Conservation (phyloP, 2,113 vertebrate species). For the Tachysurus vachellii region DNA sequence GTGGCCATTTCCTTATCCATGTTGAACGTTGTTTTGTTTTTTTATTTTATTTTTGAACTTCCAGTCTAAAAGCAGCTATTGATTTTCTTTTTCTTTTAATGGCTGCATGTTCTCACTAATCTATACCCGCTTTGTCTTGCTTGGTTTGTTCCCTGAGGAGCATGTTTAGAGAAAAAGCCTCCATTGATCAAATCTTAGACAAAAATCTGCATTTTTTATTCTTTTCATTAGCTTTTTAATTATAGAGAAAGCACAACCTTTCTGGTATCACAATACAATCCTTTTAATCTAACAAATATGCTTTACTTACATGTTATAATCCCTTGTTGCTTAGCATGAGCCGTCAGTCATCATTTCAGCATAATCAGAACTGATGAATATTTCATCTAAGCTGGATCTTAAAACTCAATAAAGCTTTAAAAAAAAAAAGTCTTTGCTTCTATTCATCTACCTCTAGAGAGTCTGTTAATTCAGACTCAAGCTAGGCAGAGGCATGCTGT, state of each 20-base stretch:
- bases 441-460: conserved; percentile 56
- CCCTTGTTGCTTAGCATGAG: conserved; percentile 84
- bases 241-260: conserved; percentile 16
- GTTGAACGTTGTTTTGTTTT: not conserved
- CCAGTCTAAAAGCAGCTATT: not conserved
- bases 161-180: not conserved
- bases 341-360: conserved; percentile 88
- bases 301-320: conserved; percentile 90
- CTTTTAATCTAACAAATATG: conserved; percentile 88
- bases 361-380: conserved; percentile 93
- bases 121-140: conserved; percentile 16
- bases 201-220: conserved; percentile 12
- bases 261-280: conserved; percentile 56
- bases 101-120: not conserved
- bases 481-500: conserved; percentile 5
- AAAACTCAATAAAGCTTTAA: conserved; percentile 85
- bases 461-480: conserved; percentile 34
- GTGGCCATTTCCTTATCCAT: not conserved
- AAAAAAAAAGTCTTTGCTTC: conserved; percentile 78
- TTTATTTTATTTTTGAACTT: not conserved
- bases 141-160: conserved; percentile 3
- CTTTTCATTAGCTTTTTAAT: conserved; percentile 33
- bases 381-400: conserved; percentile 89
- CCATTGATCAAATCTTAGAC: not conserved
- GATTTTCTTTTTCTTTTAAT: conserved; percentile 3